Base-by-base conservation (phyloP, 2,113 vertebrate species). In the Tetraodon nigroviridis region DNA sequence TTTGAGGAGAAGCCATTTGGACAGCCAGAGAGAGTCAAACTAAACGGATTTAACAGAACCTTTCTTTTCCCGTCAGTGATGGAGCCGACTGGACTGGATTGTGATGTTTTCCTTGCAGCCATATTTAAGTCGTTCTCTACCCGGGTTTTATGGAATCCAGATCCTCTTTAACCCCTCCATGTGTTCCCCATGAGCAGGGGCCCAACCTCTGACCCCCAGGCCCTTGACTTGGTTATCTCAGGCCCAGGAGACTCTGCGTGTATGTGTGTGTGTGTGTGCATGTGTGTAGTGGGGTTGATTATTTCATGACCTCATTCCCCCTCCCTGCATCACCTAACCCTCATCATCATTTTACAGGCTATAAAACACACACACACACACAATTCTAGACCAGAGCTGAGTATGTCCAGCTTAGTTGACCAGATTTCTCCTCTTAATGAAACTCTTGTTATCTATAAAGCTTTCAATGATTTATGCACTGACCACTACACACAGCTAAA, bases 161-260 rank as follows among this genome's bases (percentile, higher is more conserved):
- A 89, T 71, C 59, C 69, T 79, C 73, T 84, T 87, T 89, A 89
- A 88, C 84, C 84, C 75, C 84, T 85, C 89, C 87, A 90, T 90
- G 87, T 90, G 89, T 90, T 89, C 78, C 71, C 64, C 78, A 71
- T 83, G 84, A 87, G 77, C 71, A 58, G 78, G 75, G 70, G 80
- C 67, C 61, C 82, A 79, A 90, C 80, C 87, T 80, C 49, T 86
- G 75, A 85, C 72, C 82, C 59, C 22, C 8, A 6, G 46, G 80
- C 64, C 61, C 74, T 79, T 76, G 78, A 83, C 82, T 80, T 41
- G 62, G 81, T 87, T 90, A 90, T 89, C 89, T 82, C 61, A 67
- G 71, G 74, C 71, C 67, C 73, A 64, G 19, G 73, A 80, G 71
- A 76, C 67, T 32, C 42, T 40, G 64, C 55, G 27, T 62, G 44